phyloP scores from a whole-genome alignment of 2,113 vertebrate species.

The Amphiprion percula region DNA sequence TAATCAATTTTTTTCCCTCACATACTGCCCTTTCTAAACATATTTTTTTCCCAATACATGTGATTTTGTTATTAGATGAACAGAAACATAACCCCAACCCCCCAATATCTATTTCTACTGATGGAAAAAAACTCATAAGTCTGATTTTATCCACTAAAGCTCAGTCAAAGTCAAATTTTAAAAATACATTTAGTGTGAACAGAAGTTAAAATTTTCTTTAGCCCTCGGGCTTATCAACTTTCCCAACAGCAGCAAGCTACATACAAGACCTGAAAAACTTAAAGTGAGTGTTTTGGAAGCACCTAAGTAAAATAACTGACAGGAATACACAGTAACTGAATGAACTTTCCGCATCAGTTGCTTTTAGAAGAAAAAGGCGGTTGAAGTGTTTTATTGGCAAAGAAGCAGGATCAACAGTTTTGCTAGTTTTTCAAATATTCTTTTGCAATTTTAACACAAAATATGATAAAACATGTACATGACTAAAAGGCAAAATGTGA shows the following conservation, averaged over 20 bases:
- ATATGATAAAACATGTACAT: no score
- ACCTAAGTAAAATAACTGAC: no score
- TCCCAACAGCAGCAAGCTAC: constrained; percentile 7
- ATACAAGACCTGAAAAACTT: not conserved
- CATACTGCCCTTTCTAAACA: not conserved
- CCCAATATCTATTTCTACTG: not conserved
- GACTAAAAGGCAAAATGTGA: no score
- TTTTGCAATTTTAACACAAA: no score
- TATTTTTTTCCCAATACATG: not conserved
- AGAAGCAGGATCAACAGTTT: no score
- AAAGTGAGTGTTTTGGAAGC: not conserved
- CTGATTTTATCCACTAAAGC: not conserved
- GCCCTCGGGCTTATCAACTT: not conserved
- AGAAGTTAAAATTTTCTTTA: not conserved
- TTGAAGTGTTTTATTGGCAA: not conserved
- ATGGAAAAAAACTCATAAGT: not conserved
- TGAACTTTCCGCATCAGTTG: no score
- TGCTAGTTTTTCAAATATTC: no score
- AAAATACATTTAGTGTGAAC: not conserved
- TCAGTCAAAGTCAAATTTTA: constrained; percentile 3
- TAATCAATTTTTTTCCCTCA: not conserved
- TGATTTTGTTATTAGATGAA: not conserved
- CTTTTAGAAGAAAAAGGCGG: not conserved
- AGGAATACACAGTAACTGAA: not conserved
- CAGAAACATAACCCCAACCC: not conserved